phyloP scores from a whole-genome alignment of 2,888 invertebrate species.

The Tupiocoris notatus region DNA sequence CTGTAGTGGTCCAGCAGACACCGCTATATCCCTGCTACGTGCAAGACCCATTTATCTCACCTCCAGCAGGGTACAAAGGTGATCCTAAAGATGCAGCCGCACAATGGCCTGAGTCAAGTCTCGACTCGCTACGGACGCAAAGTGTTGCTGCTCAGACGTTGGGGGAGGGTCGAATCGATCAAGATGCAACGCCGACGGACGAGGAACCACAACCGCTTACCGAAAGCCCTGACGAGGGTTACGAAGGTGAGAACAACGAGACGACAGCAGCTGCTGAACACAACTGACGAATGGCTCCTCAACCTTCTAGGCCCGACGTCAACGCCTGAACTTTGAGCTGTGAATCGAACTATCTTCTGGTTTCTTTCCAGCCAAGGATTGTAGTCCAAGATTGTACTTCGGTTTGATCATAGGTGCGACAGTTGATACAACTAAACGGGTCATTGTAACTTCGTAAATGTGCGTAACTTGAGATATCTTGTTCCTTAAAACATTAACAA shows the following conservation, averaged over 20 bases:
- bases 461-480: too few species aligned
- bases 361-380: not conserved
- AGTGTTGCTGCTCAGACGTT: slow-evolving; percentile 46
- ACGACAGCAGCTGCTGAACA: slow-evolving; percentile 59
- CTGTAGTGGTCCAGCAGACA: slow-evolving; percentile 56
- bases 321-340: not conserved
- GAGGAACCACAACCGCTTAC: slow-evolving; percentile 55
- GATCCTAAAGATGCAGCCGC: slow-evolving; percentile 46
- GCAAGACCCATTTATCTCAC: slow-evolving; percentile 48
- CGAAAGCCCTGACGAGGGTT: slow-evolving; percentile 84
- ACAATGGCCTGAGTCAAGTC: slow-evolving; percentile 49
- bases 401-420: too few species aligned
- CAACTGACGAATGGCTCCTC: slow-evolving; percentile 36
- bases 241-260: slow-evolving; percentile 72
- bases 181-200: slow-evolving; percentile 30
- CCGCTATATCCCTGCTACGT: slow-evolving; percentile 45
- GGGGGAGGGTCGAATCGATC: slow-evolving; percentile 1
- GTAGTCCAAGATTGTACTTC: too few species aligned
- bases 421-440: too few species aligned
- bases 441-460: too few species aligned
- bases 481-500: too few species aligned
- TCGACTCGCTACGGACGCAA: slow-evolving; percentile 45
- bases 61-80: slow-evolving; percentile 48
- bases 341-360: not conserved
- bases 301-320: slow-evolving; percentile 8